Base-by-base conservation (phyloP, 1,140 invertebrate genomes). In the Uloborus diversus region DNA sequence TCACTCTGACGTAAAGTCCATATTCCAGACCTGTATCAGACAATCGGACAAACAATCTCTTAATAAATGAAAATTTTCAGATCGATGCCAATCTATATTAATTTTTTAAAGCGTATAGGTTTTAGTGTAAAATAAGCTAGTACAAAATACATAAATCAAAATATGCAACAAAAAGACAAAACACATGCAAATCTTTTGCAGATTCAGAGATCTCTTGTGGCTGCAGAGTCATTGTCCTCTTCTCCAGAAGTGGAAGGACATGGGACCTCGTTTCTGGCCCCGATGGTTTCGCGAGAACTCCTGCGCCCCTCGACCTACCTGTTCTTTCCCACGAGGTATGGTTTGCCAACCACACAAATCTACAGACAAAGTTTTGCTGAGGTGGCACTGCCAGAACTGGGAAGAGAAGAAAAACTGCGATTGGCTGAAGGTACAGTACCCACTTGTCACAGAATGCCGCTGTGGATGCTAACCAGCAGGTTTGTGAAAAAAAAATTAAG, bases 321-420 rank as follows among this genome's bases (percentile, higher is more conserved):
- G 90, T 80, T 90, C 89, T 4, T 87, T 91, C 30, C 90, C 90
- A 0, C 86, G 89, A 0, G 90, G 90, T 4, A 90, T 90, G 89
- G 86, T 84, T 28, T 91, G 90, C 82, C 85, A 85, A 28, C 84
- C 87, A 3, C 81, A 84, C 13, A 82, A 83, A 42, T 84, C 83
- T 4, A 82, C 83, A 35, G 86, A 87, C 59, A 88, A 88, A 82
- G 83, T 86, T 32, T 80, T 88, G 7, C 84, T 89, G 2, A 83
- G 89, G 3, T 89, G 88, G 88, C 86, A 89, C 80, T 89, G 89
- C 76, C 83, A 84, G 69, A 85, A 85, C 57, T 85, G 82, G 80
- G 86, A 86, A 27, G 82, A 85, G 30, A 83, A 85, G 32, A 64
- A 62, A 5, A 69, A 84, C 25, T 88, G 87, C 75, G 82, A 84